Base-by-base conservation (phyloP, 2,888 invertebrate genomes). In the Agonopterix heracliana region DNA sequence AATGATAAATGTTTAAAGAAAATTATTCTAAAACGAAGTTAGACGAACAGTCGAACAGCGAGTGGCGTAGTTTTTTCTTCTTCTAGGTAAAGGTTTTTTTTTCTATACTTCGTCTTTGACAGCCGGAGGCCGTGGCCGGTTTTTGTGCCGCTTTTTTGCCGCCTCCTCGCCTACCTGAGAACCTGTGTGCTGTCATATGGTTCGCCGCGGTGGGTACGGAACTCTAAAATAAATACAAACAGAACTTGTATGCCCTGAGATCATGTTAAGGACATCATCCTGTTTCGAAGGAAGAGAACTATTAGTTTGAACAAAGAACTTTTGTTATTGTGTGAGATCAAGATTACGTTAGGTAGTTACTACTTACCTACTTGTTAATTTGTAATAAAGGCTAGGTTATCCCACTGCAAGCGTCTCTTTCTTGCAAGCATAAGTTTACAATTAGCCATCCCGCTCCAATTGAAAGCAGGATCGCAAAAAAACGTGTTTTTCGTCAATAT, bases 141-240 rank as follows among this genome's bases (percentile, higher is more conserved):
- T 63, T 61, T 61, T 64, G 57, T 61, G 42, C 47, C 42, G 43
- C 53, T 59, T 55, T 59, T 64, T 56, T 61, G 38, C 47, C 42
- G 43, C 53, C 58, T 54, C 57, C 38, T n/a, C 38, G 38, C 38
- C 38, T 38, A 65, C 61, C 62, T 68, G 64, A 54, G 54, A 49
- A 35, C 50, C 47, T 38, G 9, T n/a, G 45, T 44, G 47, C 47
- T 56, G 55, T 63, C 68, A 65, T 64, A 69, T 64, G 68, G 63
- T 58, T 55, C 60, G 9, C 46, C 40, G 50, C 44, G 48, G 54
- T 49, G 47, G 52, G 49, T 47, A 50, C 44, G 17, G 5, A 17
- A 41, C 34, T 34, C 13, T 46, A 46, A 48, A 36, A 43, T 34
- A 50, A 50, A 52, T 48, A 49, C 45, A 52, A 53, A 55, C 48